Base-by-base conservation (phyloP, 2,113 vertebrate species). In the Symphodus melops region DNA sequence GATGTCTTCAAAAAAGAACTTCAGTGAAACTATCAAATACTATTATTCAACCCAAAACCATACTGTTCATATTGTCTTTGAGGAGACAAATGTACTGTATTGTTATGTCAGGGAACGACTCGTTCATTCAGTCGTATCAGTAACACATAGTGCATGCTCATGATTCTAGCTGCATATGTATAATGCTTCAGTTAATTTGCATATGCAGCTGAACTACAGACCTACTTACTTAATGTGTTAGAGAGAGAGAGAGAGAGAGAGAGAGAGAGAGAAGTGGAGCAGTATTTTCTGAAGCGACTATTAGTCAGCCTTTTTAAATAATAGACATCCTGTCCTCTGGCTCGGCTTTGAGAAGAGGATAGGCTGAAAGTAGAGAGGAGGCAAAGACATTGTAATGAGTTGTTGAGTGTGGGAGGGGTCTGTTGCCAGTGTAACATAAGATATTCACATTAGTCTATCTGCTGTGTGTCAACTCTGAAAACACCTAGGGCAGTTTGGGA, bases 301-400 rank as follows among this genome's bases (percentile, higher is more conserved):
- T 82, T 77, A 84, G 65, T 79, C 79, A 62, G 54, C 23, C 74
- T 77, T 86, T 87, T 87, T 84, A 82, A 89, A 90, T 75, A 85
- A 84, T 73, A 79, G 74, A 76, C 88, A 83, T 86, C 80, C 85
- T 78, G 84, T 86, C 72, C 72, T 85, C 86, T 87, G 70, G 72
- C 77, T 85, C 68, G 56, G 61, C 67, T 85, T 78, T 84, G 57
- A 86, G 82, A 78, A 79, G 42, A 77, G 62, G 60, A 75, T 0
- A 64, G 42, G 52, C 78, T 54, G 54, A 52, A 69, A 53, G 64
- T 60, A 84, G 42, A 65, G 55, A 46, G 60, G 61, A 71, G 65
- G 67, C 78, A 79, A 90, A 83, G 75, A 88, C 75, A 72, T 77
- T 77, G 77, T 91, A 90, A 91, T 91, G 88, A 89, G 76, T 89